Base-by-base conservation (phyloP, 2,113 vertebrate genomes). In the Dendrocopos noguchii region DNA sequence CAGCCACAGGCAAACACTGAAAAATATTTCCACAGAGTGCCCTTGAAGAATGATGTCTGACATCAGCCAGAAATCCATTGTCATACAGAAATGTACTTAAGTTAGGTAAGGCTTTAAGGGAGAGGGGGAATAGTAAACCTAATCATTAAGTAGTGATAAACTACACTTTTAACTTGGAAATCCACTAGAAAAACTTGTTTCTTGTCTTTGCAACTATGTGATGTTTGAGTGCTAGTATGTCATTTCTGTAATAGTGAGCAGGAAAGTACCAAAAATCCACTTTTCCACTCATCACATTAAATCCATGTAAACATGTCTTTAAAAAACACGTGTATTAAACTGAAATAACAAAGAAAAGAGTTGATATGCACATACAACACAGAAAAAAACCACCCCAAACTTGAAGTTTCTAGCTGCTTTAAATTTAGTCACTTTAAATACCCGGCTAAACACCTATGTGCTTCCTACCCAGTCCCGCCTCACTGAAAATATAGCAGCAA, bases 361-460 rank as follows among this genome's bases (percentile, higher is more conserved):
- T 11, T 8, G 31, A 50, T 33, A 67, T 1, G 56, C 6, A 64
- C 28, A 17, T 1, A 24, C 34, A 72, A 16, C 24, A 15, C 0
- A 6, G 64, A 22, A 44, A 66, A 79, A 44, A 61, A 34, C 12
- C 5, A 34, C 19, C 31, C 57, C n/a, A 34, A 31, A 28, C 9
- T 39, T 42, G 6, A 63, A 46, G 42, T 79, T 90, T 85, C 73
- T 12, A 57, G 15, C 1, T 20, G 60, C n/a, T 85, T 31, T 24
- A 88, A 52, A 79, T 8, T 24, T 13, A 80, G 80, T 10, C 18
- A 46, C 77, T 94, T 87, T 14, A 60, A 79, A 91, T 6, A 53
- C 52, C 50, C 92, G 60, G 66, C 72, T 50, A n/a, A 79, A 63
- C 13, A 71, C 29, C 57, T 21, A 39, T 0, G 42, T 31, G 72